Evolutionary conservation across 2,888 invertebrate genomes (phyloP).

Genomic region (Phania funesta): DNA sequence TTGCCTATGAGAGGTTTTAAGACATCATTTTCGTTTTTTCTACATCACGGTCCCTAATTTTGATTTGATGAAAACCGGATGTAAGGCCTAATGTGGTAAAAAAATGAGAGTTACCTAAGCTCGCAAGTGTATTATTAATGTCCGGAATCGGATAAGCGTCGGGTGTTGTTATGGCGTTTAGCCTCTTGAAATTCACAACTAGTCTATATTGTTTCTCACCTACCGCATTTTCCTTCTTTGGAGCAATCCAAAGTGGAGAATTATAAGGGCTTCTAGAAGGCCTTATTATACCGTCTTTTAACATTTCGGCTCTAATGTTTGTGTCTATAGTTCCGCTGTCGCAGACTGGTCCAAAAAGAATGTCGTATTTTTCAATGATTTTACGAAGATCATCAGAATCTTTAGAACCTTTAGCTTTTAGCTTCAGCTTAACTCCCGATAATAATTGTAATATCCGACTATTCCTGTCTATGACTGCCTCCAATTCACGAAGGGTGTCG

Average conservation of each 20-base stretch:
- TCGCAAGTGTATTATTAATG: conserved; percentile 62
- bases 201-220: conserved; percentile 66
- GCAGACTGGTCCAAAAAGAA: conserved; percentile 51
- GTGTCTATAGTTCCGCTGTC: conserved; percentile 6
- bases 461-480: conserved; percentile 54
- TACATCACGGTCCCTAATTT: conserved; percentile 62
- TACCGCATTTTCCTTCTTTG: conserved; percentile 65
- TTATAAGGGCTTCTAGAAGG: conserved; percentile 71
- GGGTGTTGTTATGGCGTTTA: conserved; percentile 66
- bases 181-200: conserved; percentile 66
- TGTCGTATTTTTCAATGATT: neutral
- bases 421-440: neutral
- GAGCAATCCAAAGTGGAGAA: conserved; percentile 70
- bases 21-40: conserved; percentile 68
- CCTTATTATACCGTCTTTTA: conserved; percentile 72
- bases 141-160: conserved; percentile 68
- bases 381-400: neutral
- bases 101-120: conserved; percentile 64
- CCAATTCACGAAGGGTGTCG: conserved; percentile 53
- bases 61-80: conserved; percentile 69
- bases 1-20: conserved; percentile 58
- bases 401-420: neutral
- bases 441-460: neutral
- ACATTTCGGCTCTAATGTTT: conserved; percentile 72
- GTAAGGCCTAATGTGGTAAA: conserved; percentile 69